These are phyloP conservation scores for Sinella curviseta DNA, from an alignment of 1,140 invertebrate genomes.

Conservation along the genomic window DNA sequence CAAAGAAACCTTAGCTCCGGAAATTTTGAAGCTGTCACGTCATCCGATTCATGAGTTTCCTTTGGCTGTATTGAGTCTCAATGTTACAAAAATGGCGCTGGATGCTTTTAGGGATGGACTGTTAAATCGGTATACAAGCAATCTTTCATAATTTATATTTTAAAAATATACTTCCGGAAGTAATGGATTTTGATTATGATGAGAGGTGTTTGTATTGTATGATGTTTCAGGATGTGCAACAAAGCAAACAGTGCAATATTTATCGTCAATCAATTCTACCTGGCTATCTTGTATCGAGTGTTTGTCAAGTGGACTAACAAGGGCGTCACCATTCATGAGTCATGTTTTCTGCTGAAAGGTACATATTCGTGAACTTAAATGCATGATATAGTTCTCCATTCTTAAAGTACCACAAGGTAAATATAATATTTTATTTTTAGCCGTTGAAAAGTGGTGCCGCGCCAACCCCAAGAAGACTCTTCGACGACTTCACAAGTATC, in stretches of 20 bases:
- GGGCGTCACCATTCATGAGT: slow-evolving; percentile 59
- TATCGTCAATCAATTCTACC: slow-evolving; percentile 60
- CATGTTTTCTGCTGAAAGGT: slow-evolving; percentile 61
- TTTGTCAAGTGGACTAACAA: slow-evolving; percentile 58
- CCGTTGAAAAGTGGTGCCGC: slow-evolving; percentile 50
- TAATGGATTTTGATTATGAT: neutral
- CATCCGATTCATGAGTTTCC: slow-evolving; percentile 61
- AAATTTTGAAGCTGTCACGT: slow-evolving; percentile 58
- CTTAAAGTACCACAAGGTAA: neutral
- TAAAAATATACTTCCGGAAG: neutral
- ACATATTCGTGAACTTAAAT: slow-evolving; percentile 12
- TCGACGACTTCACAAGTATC: slow-evolving; percentile 38
- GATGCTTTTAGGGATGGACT: slow-evolving; percentile 58
- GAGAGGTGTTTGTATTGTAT: too few species aligned
- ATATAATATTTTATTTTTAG: slow-evolving; percentile 24
- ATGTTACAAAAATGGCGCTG: slow-evolving; percentile 59
- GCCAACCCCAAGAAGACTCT: slow-evolving; percentile 45
- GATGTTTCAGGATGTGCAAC: slow-evolving; percentile 57
- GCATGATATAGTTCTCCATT: neutral
- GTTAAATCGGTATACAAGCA: slow-evolving; percentile 55
- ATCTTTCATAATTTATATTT: neutral
- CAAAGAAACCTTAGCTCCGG: slow-evolving; percentile 54
- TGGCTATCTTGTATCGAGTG: slow-evolving; percentile 56
- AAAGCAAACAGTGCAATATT: slow-evolving; percentile 55
- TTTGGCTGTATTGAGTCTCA: slow-evolving; percentile 61